Percentiles rank a stretch among this genome's conserved stretches.
These are phyloP conservation scores for Pseudomugil gertrudae DNA, from an alignment of 2,797 vertebrate species.

Conservation along the genomic window DNA sequence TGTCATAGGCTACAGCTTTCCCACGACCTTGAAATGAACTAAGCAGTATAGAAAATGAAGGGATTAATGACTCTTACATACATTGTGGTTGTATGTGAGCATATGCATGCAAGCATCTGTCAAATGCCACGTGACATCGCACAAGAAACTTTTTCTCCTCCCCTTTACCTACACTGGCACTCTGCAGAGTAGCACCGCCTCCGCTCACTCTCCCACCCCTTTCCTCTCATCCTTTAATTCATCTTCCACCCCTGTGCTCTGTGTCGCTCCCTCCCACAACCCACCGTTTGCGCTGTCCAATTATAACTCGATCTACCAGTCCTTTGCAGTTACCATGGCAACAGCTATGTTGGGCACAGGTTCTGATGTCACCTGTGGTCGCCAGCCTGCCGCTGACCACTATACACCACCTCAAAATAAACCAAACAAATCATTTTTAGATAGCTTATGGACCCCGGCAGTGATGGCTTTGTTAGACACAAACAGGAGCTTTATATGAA, in stretches of 20 bases:
- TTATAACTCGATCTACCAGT: constrained; percentile 78
- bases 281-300: constrained; percentile 74
- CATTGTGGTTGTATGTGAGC: constrained; percentile 42
- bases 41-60: too few species aligned
- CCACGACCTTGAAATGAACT: too few species aligned
- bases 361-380: constrained; percentile 61
- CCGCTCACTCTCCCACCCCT: constrained; percentile 50
- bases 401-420: constrained; percentile 32
- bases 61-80: constrained; percentile 43
- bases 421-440: constrained; percentile 22
- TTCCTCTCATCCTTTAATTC: constrained; percentile 67
- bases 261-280: constrained; percentile 72
- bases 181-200: constrained; percentile 42
- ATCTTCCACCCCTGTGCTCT: constrained; percentile 69
- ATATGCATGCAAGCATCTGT: constrained; percentile 42
- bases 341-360: constrained; percentile 76
- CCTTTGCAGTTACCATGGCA: constrained; percentile 81
- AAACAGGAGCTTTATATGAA: constrained; percentile 10
- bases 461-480: neutral
- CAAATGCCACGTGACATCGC: constrained; percentile 46
- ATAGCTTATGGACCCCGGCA: neutral
- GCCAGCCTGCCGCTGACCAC: constrained; percentile 57
- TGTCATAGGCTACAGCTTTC: too few species aligned
- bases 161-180: constrained; percentile 38
- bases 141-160: constrained; percentile 58